phyloP scores from a whole-genome alignment of 2,797 vertebrate genomes.

The Myioborus miniatus region DNA sequence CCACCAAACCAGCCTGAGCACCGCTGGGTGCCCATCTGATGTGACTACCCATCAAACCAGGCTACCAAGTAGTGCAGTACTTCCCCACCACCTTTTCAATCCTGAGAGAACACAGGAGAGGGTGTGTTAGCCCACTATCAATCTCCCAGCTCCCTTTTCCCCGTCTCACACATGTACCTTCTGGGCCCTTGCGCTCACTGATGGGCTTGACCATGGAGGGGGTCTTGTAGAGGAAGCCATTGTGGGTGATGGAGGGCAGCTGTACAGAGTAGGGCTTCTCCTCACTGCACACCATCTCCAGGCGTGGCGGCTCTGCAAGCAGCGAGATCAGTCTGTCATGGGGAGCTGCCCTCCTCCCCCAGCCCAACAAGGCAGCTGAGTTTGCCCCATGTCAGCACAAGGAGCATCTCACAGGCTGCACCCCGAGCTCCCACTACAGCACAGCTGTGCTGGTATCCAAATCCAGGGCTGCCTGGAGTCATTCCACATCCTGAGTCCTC shows the following conservation, averaged over 20 bases:
- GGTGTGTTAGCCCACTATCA: no score
- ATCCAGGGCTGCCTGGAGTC: neutral
- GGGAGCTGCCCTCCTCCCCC: neutral
- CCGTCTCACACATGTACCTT: conserved; percentile 76
- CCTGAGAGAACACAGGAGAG: neutral
- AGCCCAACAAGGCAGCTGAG: no score
- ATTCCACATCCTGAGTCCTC: neutral
- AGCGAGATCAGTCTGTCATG: fast-evolving
- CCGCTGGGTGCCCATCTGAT: neutral
- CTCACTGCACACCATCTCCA: conserved; percentile 71
- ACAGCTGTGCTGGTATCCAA: neutral
- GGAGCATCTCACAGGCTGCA: neutral
- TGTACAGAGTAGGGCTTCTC: conserved; percentile 80
- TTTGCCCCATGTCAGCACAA: neutral
- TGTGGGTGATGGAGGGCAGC: conserved; percentile 83
- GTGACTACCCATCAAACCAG: neutral
- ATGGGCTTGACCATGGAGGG: conserved; percentile 85
- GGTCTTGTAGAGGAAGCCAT: conserved; percentile 92
- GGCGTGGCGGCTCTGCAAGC: conserved; percentile 81
- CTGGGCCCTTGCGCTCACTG: conserved; percentile 84
- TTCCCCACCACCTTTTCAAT: neutral
- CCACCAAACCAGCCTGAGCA: neutral
- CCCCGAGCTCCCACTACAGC: fast-evolving
- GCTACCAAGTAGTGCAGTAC: neutral
- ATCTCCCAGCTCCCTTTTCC: neutral